Conservation (phyloP, 2,888 invertebrate genomes). For the Ophonus ardosiacus region DNA sequence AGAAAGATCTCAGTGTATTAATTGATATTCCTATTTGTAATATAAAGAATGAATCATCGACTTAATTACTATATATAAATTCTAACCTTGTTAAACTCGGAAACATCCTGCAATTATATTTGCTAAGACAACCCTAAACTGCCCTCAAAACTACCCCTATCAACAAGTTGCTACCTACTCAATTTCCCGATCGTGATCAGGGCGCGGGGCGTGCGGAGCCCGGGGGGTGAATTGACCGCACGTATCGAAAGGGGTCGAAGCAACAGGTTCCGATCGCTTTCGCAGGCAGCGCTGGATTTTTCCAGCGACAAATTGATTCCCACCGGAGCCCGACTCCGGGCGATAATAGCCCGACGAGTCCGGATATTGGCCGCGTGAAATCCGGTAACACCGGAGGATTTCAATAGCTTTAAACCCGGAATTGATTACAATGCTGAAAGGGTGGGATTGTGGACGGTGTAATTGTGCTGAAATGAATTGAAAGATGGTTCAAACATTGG, state of each 20-base stretch:
- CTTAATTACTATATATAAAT: too few species aligned
- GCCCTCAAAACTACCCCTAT: too few species aligned
- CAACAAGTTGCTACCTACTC: too few species aligned
- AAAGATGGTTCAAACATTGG: too few species aligned
- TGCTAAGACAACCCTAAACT: too few species aligned
- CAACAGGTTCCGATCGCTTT: conserved; percentile 58
- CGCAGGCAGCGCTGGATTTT: conserved; percentile 22
- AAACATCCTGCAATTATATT: too few species aligned
- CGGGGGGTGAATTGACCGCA: conserved; percentile 43
- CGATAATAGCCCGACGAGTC: conserved; percentile 32
- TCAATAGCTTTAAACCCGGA: conserved; percentile 20
- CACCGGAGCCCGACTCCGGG: conserved; percentile 10
- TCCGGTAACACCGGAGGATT: conserved; percentile 31
- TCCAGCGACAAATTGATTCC: conserved; percentile 53
- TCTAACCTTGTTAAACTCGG: too few species aligned
- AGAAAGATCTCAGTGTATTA: too few species aligned
- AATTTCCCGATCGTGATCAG: background rate
- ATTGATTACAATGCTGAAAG: background rate
- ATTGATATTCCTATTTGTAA: too few species aligned
- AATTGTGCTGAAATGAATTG: too few species aligned
- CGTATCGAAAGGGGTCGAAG: conserved; percentile 56
- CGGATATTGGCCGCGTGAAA: conserved; percentile 50
- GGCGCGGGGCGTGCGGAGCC: background rate
- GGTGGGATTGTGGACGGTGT: background rate
- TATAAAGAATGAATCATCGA: too few species aligned